Conservation (phyloP, 1,140 invertebrate species). For the Ephestia elutella region DNA sequence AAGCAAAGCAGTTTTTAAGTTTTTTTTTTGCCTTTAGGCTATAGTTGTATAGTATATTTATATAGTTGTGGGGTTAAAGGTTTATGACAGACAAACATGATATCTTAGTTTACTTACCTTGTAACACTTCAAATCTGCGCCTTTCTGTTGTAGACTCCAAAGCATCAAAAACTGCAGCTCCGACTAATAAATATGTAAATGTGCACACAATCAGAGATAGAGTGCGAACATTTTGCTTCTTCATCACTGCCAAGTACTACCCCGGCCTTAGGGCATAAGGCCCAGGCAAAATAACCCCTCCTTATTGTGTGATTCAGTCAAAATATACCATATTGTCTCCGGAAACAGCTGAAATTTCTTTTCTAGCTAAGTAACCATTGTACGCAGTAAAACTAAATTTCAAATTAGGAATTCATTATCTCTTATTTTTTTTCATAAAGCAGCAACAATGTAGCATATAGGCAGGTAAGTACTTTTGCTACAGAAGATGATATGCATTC, state of each 20-base stretch:
- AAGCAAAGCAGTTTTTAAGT: no score
- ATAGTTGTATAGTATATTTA: no score
- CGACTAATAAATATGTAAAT: slow-evolving; percentile 98
- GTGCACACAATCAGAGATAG: slow-evolving; percentile 99
- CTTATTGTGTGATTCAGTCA: slow-evolving; percentile 38
- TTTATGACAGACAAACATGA: background rate
- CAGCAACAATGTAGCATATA: slow-evolving; percentile 3
- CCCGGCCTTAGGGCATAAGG: slow-evolving; percentile 56
- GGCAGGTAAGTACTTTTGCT: slow-evolving; percentile 12
- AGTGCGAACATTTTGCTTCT: slow-evolving; percentile 98
- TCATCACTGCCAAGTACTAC: slow-evolving; percentile 78
- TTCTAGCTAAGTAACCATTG: slow-evolving; percentile 35
- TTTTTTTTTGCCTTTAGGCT: no score
- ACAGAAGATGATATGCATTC: slow-evolving; percentile 35
- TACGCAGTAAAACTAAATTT: slow-evolving; percentile 17
- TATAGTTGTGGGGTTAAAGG: no score
- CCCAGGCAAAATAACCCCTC: slow-evolving; percentile 33
- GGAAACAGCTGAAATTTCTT: slow-evolving; percentile 1
- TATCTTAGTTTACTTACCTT: slow-evolving; percentile 74
- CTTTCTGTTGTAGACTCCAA: slow-evolving; percentile 96
- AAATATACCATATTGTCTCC: slow-evolving; percentile 35
- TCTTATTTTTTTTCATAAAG: slow-evolving; percentile 13
- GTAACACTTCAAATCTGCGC: slow-evolving; percentile 87
- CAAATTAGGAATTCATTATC: slow-evolving; percentile 24
- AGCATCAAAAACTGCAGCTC: slow-evolving; percentile 99